Evolutionary conservation across 2,888 invertebrate genomes (phyloP).

Genomic region (Caenorhabditis sp.): DNA sequence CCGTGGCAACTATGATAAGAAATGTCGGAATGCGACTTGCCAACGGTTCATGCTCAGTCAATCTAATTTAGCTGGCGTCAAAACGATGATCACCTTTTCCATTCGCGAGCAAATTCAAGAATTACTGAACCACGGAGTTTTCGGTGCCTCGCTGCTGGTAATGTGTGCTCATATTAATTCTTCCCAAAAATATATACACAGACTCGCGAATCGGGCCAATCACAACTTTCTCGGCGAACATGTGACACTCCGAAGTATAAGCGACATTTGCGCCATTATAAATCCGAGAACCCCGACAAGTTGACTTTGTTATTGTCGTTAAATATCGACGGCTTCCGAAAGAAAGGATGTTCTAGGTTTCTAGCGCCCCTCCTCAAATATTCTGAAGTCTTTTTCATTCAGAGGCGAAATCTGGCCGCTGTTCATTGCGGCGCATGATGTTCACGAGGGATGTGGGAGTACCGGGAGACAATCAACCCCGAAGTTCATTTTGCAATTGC

Average conservation of each 20-base stretch:
- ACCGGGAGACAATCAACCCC: no score
- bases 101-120: neutral
- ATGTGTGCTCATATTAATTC: neutral
- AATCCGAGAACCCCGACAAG: neutral
- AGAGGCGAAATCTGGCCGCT: conserved; percentile 19
- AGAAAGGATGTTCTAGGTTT: conserved; percentile 8
- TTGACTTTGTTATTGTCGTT: neutral
- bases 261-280: neutral
- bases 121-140: neutral
- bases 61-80: neutral
- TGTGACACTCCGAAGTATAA: conserved; percentile 7
- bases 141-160: neutral
- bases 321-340: no score
- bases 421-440: neutral
- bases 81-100: neutral
- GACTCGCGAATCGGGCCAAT: no score
- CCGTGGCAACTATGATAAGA: no score
- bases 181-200: no score
- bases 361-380: no score
- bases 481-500: no score
- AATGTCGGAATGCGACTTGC: neutral
- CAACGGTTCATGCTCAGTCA: neutral
- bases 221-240: no score
- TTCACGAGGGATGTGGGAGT: neutral
- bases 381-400: no score